Evolutionary conservation across 2,113 vertebrate species (phyloP).

Genomic region (human): DNA sequence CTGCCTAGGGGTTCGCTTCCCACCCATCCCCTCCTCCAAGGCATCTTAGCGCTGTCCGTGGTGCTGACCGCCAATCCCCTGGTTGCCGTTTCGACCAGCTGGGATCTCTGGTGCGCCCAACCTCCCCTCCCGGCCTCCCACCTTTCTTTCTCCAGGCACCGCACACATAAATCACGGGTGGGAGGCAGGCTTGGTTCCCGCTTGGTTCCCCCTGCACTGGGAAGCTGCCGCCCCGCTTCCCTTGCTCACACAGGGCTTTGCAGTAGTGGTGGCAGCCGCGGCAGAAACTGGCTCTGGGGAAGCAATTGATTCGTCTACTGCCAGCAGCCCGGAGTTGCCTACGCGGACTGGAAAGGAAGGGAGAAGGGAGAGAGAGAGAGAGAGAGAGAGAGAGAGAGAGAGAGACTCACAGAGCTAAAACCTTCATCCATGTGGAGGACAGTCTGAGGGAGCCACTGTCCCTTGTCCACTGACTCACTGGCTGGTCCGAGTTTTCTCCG

Average conservation of each 20-base stretch:
- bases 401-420: constrained; percentile 18
- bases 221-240: constrained; percentile 25
- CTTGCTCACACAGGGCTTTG: constrained; percentile 59
- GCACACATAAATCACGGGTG: constrained; percentile 62
- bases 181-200: constrained; percentile 55
- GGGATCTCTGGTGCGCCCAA: constrained; percentile 26
- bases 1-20: not conserved
- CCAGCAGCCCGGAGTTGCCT: constrained; percentile 71
- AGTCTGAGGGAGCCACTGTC: constrained; percentile 10
- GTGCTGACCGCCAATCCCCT: constrained; percentile 61
- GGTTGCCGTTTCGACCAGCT: not conserved
- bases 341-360: not conserved
- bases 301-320: constrained; percentile 69
- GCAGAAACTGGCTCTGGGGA: constrained; percentile 43
- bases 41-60: constrained; percentile 66
- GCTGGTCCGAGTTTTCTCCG: constrained; percentile 47
- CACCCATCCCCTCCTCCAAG: not conserved
- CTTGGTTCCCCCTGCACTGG: not conserved
- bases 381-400: not conserved
- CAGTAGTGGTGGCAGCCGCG: constrained; percentile 62
- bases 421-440: constrained; percentile 57
- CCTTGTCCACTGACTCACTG: not conserved
- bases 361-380: not conserved
- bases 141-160: constrained; percentile 47
- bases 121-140: constrained; percentile 45